Base-by-base conservation (phyloP, 35 echinoderm and acorn worm species). In the Patiria miniata region DNA sequence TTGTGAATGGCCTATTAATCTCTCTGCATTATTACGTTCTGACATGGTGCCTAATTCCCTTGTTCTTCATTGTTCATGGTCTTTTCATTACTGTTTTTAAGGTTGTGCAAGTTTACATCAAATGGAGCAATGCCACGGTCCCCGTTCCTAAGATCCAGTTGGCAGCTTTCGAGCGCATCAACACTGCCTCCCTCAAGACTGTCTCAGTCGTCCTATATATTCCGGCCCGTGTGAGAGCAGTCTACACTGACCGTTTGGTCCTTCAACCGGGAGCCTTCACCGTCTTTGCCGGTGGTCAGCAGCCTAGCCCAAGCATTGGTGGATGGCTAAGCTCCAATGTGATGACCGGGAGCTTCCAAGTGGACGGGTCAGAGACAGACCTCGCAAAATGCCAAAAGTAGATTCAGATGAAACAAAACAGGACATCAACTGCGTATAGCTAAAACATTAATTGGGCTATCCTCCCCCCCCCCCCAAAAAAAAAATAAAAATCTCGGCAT, bases 21-120 rank as follows among this genome's bases (percentile, higher is more conserved):
- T n/a, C n/a, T n/a, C n/a, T n/a, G n/a, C n/a, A n/a, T n/a, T n/a
- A n/a, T n/a, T n/a, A n/a, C n/a, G n/a, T n/a, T n/a, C n/a, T n/a
- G n/a, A n/a, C n/a, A n/a, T n/a, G n/a, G n/a, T n/a, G n/a, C n/a
- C n/a, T n/a, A n/a, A n/a, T n/a, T n/a, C n/a, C n/a, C n/a, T n/a
- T n/a, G n/a, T 10, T 60, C 28, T 60, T 7, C 7, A n/a, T 60
- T 60, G 28, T n/a, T 10, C 56, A n/a, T 60, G 56, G 56, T 21
- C 2, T 60, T 18, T n/a, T 60, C n/a, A n/a, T n/a, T 60, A 1
- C 1, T 60, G n/a, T 7, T 60, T 60, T 18, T 37, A 14, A 40
- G 95, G 92, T 98, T 1, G 86, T 65, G 10, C 95, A 98, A 86
- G 93, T 94, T 1, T 98, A 98, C 73, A 86, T 98, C 84, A 81